Conservation (phyloP, 2,888 invertebrate genomes). For the Cephus pulcher region DNA sequence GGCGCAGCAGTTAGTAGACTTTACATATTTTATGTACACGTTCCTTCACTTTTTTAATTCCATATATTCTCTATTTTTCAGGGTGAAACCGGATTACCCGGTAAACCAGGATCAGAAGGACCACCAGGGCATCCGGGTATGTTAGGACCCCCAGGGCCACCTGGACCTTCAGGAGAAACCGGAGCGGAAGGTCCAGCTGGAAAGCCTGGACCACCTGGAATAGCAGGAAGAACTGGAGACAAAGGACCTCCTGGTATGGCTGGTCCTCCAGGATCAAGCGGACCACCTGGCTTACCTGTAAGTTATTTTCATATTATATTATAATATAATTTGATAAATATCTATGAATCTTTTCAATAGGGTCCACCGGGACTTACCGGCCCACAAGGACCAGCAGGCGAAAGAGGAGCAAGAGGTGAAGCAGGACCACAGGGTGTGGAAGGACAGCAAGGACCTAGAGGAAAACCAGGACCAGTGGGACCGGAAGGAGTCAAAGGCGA, state of each 20-base stretch:
- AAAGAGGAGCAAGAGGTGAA: constrained; percentile 79
- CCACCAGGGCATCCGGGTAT: constrained; percentile 77
- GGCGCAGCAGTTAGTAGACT: constrained; percentile 71
- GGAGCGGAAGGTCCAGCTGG: constrained; percentile 75
- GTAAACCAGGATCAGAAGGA: constrained; percentile 81
- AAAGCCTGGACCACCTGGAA: constrained; percentile 78
- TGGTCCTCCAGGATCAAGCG: constrained; percentile 75
- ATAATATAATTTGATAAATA: not conserved
- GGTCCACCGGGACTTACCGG: constrained; percentile 77
- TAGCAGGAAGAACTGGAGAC: constrained; percentile 80
- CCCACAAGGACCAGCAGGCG: constrained; percentile 77
- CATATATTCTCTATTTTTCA: constrained; percentile 43
- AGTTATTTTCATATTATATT: constrained; percentile 34
- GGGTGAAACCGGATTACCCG: constrained; percentile 80
- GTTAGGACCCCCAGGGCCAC: constrained; percentile 76
- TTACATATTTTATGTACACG: not conserved
- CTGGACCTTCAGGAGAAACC: constrained; percentile 74
- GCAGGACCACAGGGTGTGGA: constrained; percentile 80
- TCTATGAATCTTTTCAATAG: constrained; percentile 58
- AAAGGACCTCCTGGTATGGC: constrained; percentile 78
- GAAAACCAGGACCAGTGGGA: constrained; percentile 82
- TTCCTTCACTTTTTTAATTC: not conserved
- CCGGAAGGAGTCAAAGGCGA: constrained; percentile 78
- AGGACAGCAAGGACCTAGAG: constrained; percentile 81
- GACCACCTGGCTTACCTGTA: constrained; percentile 79